Conservation (phyloP, 1,140 invertebrate genomes). For the Argopecten irradians region DNA sequence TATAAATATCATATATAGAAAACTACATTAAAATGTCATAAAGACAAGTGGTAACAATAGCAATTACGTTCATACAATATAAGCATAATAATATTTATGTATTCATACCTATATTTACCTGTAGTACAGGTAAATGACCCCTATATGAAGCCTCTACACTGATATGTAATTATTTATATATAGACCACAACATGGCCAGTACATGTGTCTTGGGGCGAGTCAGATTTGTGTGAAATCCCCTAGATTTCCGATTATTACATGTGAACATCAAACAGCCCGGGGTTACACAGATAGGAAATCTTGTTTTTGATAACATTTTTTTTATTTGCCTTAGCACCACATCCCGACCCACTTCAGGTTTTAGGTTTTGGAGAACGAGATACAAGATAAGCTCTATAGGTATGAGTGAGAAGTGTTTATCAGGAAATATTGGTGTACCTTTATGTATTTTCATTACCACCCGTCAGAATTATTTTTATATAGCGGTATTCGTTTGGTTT, state of each 20-base stretch:
- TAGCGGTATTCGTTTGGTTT: not conserved
- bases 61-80: too few relatives aligned
- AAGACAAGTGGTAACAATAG: too few relatives aligned
- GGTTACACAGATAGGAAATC: not conserved
- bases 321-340: not conserved
- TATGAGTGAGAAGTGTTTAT: not conserved
- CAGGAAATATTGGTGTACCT: not conserved
- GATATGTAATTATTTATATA: not conserved
- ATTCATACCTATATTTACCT: not conserved
- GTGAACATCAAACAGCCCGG: not conserved
- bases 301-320: not conserved
- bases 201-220: slow-evolving; percentile 5
- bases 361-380: not conserved
- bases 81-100: too few relatives aligned
- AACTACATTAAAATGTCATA: too few relatives aligned
- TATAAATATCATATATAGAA: too few relatives aligned
- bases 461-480: not conserved
- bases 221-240: not conserved
- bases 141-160: not conserved
- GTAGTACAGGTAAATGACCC: not conserved
- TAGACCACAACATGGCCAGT: not conserved
- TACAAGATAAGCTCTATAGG: not conserved
- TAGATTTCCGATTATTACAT: slow-evolving; percentile 8
- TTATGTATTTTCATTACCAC: slow-evolving; percentile 3
- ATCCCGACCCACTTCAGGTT: not conserved